A percentile compares a stretch with the other conserved stretches of the same genome.
These are phyloP conservation scores for Eulacestoma nigropectus DNA, from an alignment of 2,113 vertebrate genomes.

Conservation along the genomic window DNA sequence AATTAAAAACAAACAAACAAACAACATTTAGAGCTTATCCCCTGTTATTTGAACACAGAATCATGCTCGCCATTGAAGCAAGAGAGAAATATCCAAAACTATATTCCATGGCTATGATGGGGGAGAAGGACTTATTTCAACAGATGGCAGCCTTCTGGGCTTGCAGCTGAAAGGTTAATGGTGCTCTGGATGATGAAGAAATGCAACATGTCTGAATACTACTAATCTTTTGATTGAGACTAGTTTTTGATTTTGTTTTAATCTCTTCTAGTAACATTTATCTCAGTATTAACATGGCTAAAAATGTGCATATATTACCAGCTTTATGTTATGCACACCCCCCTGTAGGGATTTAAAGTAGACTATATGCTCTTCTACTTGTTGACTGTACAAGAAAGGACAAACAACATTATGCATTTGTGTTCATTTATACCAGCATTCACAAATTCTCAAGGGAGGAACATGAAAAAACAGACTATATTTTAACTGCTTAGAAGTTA, in stretches of 20 bases:
- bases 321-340: background rate
- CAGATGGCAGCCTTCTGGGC: background rate
- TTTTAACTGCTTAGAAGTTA: background rate
- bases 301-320: background rate
- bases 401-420: background rate
- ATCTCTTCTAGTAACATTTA: background rate
- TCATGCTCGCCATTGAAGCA: background rate
- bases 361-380: background rate
- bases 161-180: background rate
- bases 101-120: background rate
- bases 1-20: background rate
- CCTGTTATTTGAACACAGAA: background rate
- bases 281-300: background rate
- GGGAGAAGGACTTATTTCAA: background rate
- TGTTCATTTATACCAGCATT: background rate
- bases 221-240: background rate
- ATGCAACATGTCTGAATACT: background rate
- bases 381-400: background rate
- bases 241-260: background rate
- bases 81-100: background rate
- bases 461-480: background rate
- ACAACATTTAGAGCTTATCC: background rate
- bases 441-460: background rate
- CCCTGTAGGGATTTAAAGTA: background rate
- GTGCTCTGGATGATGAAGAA: background rate